phyloP scores from a whole-genome alignment of 2,797 vertebrate species.

The Eulemur mongoz region DNA sequence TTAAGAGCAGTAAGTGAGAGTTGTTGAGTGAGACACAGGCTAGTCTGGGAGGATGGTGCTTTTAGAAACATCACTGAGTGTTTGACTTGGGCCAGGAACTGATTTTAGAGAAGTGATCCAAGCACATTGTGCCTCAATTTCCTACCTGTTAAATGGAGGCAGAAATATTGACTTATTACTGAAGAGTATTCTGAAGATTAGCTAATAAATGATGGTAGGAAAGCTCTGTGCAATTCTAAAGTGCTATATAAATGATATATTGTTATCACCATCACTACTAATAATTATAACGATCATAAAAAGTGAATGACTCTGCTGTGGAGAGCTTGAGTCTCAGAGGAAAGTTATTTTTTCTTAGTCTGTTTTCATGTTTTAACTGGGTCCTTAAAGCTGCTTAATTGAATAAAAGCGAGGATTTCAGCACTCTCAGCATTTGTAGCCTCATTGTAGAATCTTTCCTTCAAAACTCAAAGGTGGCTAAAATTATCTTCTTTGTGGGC shows the following conservation, averaged over 20 bases:
- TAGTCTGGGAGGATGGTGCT: not conserved
- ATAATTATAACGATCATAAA: slow-evolving; percentile 80
- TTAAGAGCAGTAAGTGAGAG: not conserved
- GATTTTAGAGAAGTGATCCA: not conserved
- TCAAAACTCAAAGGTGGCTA: slow-evolving; percentile 40
- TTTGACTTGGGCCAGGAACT: not conserved
- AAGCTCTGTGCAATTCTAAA: slow-evolving; percentile 70
- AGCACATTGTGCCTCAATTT: slow-evolving; percentile 63
- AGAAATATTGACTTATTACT: slow-evolving; percentile 72
- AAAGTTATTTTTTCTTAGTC: slow-evolving; percentile 79
- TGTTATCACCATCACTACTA: slow-evolving; percentile 74
- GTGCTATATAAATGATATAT: slow-evolving; percentile 79
- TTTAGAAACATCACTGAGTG: not conserved
- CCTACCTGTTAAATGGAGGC: slow-evolving; percentile 69
- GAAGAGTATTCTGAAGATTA: slow-evolving; percentile 70
- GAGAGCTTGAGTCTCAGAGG: slow-evolving; percentile 68
- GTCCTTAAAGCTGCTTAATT: slow-evolving; percentile 68
- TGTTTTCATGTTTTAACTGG: slow-evolving; percentile 74
- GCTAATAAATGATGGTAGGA: slow-evolving; percentile 74
- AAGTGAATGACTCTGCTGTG: slow-evolving; percentile 76
- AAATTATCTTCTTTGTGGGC: not conserved
- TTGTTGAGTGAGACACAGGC: not conserved
- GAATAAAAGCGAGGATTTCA: slow-evolving; percentile 54
- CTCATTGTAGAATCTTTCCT: not conserved
- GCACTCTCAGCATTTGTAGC: not conserved